Percentiles rank a stretch among this genome's conserved stretches.
Evolutionary conservation across 2,797 vertebrate genomes (phyloP).

Genomic region (Acanthurus leucopareius): DNA sequence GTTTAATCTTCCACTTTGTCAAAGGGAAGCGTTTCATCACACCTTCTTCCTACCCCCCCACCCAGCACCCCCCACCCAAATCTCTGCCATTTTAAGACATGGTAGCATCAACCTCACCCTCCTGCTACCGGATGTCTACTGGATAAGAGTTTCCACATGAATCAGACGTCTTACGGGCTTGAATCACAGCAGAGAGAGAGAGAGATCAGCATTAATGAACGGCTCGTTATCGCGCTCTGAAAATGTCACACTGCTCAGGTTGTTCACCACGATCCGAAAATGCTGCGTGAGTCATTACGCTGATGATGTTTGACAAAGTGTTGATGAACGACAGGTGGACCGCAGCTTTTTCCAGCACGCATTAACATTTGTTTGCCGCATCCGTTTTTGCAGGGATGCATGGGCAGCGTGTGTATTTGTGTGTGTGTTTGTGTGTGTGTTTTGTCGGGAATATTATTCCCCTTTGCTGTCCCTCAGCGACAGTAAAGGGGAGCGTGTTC

Average conservation of each 20-base stretch:
- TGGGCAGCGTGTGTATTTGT: not conserved
- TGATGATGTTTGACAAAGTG: constrained; percentile 59
- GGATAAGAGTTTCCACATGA: constrained; percentile 24
- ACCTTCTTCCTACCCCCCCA: constrained; percentile 19
- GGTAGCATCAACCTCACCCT: constrained; percentile 58
- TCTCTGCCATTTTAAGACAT: constrained; percentile 55
- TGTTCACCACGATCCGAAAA: constrained; percentile 45
- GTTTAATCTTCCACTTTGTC: constrained; percentile 67
- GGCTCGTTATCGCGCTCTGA: constrained; percentile 17
- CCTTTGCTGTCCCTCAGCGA: constrained; percentile 30
- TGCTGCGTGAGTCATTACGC: constrained; percentile 33
- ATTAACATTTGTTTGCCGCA: constrained; percentile 40
- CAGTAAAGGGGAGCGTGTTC: constrained; percentile 22
- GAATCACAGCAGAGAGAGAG: constrained; percentile 43
- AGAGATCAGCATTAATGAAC: constrained; percentile 55
- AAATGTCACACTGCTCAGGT: constrained; percentile 14
- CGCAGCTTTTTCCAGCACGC: constrained; percentile 16
- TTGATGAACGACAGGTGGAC: constrained; percentile 55
- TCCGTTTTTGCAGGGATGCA: constrained; percentile 22
- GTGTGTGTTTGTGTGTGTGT: not conserved
- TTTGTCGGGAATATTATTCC: constrained; percentile 32
- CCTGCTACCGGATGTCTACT: constrained; percentile 52
- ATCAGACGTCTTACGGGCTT: constrained; percentile 60
- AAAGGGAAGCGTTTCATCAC: constrained; percentile 68
- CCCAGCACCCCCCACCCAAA: not conserved